Percentiles rank a stretch among this genome's conserved stretches.
phyloP scores from a whole-genome alignment of 2,888 invertebrate genomes.

The Thymelicus sylvestris region DNA sequence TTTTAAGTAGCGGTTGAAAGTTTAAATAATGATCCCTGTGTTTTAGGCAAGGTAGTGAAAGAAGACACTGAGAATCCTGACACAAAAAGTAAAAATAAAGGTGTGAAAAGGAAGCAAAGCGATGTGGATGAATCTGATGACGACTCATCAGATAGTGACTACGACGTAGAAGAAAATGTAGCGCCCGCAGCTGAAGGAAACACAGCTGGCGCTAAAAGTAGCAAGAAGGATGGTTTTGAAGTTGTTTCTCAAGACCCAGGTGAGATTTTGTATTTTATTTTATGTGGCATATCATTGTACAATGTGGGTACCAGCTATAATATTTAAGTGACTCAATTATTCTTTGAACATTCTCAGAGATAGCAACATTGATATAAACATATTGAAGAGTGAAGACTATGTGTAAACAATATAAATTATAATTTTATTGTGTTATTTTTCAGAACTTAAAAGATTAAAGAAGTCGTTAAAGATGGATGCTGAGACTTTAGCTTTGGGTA shows the following conservation, averaged over 20 bases:
- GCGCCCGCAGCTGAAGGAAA: slow-evolving; percentile 49
- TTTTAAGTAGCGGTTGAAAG: too few species aligned
- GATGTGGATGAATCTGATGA: slow-evolving; percentile 75
- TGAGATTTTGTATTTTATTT: slow-evolving; percentile 48
- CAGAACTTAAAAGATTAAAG: slow-evolving; percentile 77
- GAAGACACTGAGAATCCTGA: slow-evolving; percentile 49
- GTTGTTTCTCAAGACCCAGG: slow-evolving; percentile 86
- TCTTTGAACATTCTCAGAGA: too few species aligned
- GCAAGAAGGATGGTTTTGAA: slow-evolving; percentile 87
- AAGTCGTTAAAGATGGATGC: slow-evolving; percentile 91
- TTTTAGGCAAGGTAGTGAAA: slow-evolving; percentile 66
- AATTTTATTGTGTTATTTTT: slow-evolving; percentile 41
- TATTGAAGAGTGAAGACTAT: too few species aligned
- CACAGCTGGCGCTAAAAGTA: slow-evolving; percentile 56
- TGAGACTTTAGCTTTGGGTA: slow-evolving; percentile 96
- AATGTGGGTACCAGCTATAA: neutral
- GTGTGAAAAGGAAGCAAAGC: slow-evolving; percentile 59
- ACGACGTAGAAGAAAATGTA: slow-evolving; percentile 73
- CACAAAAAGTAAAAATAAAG: slow-evolving; percentile 43
- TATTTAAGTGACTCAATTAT: too few species aligned
- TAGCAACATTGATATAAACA: too few species aligned
- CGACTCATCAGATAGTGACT: slow-evolving; percentile 77
- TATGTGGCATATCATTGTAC: neutral
- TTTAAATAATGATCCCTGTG: neutral
- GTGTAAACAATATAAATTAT: too few species aligned